Conservation (phyloP, 2,888 invertebrate species). For the Drosophila leonis region DNA sequence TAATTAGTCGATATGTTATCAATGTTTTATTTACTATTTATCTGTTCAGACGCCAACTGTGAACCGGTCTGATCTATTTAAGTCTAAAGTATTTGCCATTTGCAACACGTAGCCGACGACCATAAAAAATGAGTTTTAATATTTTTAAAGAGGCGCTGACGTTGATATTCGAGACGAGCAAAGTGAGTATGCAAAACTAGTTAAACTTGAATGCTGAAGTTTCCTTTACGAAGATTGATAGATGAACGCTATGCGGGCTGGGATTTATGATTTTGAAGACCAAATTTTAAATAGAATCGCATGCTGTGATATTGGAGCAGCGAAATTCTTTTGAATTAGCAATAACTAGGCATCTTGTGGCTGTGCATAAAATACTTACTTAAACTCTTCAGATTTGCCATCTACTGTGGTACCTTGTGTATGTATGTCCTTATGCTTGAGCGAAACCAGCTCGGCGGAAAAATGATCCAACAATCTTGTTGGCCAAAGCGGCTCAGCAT, state of each 20-base stretch:
- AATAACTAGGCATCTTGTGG: constrained; percentile 1
- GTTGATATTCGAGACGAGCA: constrained; percentile 7
- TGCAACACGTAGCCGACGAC: constrained; percentile 11
- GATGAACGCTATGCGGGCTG: constrained; percentile 45
- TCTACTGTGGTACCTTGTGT: background rate
- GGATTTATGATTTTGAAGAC: constrained; percentile 6
- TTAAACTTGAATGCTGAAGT: constrained; percentile 22
- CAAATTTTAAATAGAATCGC: constrained; percentile 12
- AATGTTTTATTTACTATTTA: background rate
- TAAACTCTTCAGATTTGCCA: background rate
- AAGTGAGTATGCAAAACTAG: constrained; percentile 36
- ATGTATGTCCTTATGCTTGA: constrained; percentile 4
- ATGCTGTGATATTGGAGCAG: constrained; percentile 41
- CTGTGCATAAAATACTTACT: constrained; percentile 12
- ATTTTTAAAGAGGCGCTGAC: constrained; percentile 8
- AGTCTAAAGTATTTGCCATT: constrained; percentile 5
- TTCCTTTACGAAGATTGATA: constrained; percentile 29
- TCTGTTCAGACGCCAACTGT: background rate
- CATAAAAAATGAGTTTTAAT: constrained; percentile 21
- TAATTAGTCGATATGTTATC: background rate
- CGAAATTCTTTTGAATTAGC: constrained; percentile 1
- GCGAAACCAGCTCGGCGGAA: constrained; percentile 11
- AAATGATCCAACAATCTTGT: constrained; percentile 43
- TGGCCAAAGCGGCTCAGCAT: constrained; percentile 50
- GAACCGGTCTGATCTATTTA: background rate